Conservation (phyloP, 2,797 vertebrate genomes). For the Myoxocephalus aenaeus region DNA sequence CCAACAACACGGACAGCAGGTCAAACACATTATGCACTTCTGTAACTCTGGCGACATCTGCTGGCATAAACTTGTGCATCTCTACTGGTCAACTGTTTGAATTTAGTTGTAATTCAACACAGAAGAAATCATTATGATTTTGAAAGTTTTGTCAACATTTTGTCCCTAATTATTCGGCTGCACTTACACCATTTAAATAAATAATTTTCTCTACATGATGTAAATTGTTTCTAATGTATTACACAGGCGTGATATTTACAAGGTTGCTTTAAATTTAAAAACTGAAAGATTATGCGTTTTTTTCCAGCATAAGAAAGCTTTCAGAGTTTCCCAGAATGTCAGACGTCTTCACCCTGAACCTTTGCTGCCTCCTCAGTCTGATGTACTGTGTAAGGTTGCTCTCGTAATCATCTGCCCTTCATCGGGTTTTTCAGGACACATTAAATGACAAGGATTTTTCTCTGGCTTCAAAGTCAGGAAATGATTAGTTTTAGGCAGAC, state of each 20-base stretch:
- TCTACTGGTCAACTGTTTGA: not conserved
- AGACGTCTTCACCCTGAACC: not conserved
- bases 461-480: constrained; percentile 12
- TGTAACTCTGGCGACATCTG: not conserved
- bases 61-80: not conserved
- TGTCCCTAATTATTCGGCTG: not conserved
- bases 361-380: not conserved
- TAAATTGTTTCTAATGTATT: not conserved
- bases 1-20: not conserved
- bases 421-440: not conserved
- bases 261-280: not conserved
- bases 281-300: not conserved
- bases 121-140: not conserved
- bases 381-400: not conserved
- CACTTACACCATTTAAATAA: not conserved
- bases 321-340: not conserved
- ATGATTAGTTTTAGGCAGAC: not conserved
- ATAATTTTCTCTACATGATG: not conserved
- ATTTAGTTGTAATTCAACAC: not conserved
- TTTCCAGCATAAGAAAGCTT: not conserved
- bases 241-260: not conserved
- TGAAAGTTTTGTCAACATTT: not conserved
- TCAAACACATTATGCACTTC: not conserved
- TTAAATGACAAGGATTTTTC: constrained; percentile 3
- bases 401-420: not conserved